A percentile compares a stretch with the other conserved stretches of the same genome.
These are phyloP conservation scores for Trisateles emortualis DNA, from an alignment of 2,888 invertebrate genomes.

Conservation along the genomic window DNA sequence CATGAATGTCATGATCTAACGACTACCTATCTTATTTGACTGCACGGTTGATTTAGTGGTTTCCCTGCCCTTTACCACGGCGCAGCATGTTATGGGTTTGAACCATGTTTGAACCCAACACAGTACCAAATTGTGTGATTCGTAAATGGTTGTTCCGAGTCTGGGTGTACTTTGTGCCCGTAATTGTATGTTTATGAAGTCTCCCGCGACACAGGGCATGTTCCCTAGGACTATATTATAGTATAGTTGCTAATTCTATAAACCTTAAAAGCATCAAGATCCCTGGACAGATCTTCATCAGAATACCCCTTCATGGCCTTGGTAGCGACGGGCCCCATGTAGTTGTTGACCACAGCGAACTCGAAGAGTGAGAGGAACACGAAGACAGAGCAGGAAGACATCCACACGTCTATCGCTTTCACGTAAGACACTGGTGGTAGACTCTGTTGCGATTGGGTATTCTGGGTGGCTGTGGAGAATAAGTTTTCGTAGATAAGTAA, in stretches of 20 bases:
- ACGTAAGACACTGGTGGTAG: conserved; percentile 97
- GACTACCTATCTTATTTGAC: too few species aligned
- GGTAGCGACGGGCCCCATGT: conserved; percentile 94
- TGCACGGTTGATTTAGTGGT: too few species aligned
- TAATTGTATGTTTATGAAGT: too few species aligned
- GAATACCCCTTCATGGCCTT: conserved; percentile 97
- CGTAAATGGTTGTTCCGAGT: too few species aligned
- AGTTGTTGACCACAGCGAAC: conserved; percentile 96
- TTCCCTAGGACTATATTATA: not conserved
- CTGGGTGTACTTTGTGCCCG: too few species aligned
- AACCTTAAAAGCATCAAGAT: conserved; percentile 90
- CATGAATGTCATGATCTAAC: too few species aligned
- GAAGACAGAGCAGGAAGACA: conserved; percentile 96
- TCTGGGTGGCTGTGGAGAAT: conserved; percentile 91
- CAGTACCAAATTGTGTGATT: not conserved
- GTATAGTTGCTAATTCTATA: not conserved
- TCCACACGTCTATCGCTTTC: conserved; percentile 97
- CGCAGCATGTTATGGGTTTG: too few species aligned
- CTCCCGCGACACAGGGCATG: too few species aligned
- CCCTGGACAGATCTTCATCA: conserved; percentile 91
- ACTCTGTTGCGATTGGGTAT: conserved; percentile 96
- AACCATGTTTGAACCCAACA: too few species aligned
- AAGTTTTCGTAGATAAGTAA: not conserved
- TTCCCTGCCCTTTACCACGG: too few species aligned
- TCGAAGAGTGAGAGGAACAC: conserved; percentile 97